Base-by-base conservation (phyloP, 2,797 vertebrate species). In the Anguilla marmorata region DNA sequence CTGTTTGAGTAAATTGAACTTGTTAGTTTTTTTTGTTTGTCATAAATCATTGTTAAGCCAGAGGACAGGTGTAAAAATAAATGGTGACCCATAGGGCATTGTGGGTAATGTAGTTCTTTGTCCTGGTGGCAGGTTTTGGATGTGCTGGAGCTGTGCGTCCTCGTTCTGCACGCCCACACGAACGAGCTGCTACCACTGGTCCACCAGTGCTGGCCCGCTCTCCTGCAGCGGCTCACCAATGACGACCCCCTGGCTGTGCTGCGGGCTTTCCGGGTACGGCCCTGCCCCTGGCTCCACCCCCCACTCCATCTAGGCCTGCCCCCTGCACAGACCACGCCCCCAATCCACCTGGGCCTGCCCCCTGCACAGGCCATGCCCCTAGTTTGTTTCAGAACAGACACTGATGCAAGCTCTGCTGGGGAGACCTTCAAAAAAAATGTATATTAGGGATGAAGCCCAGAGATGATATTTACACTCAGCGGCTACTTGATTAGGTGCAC, bases 111-210 rank as follows among this genome's bases (percentile, higher is more conserved):
- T 37, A 88, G 16, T 92, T 83, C 45, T 84, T 74, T 90, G 7
- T 91, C 88, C 27, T 87, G 56, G 8, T 30, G 72, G 48, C 89
- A 99, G 98, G 96, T 97, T 0, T 89, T 99, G 93, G 97, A 99
- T 0, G 94, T 98, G 87, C 91, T 99, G 90, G 96, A 97, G 91
- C 92, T 98, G 41, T 97, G 98, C 30, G 94, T 99, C 4, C 86
- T 87, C 0, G 90, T 97, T 30, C 95, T 99, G 89, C 95, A 95
- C 87, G 94, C 96, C 89, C 93, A 92, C 0, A 94, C 97, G 92
- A 94, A 97, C 84, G 97, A 97, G 82, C 94, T 99, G 86, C 96
- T 99, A 79, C 98, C 98, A 8, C 93, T 99, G 96, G 97, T 96
- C 88, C 98, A 99, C 89, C 96, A 96, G 83, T 96, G 95, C 91